Evolutionary conservation across 2,797 vertebrate genomes (phyloP), one percentile per base, ranked within the genome.

Genomic region (Gymnoscopelus braueri): DNA sequence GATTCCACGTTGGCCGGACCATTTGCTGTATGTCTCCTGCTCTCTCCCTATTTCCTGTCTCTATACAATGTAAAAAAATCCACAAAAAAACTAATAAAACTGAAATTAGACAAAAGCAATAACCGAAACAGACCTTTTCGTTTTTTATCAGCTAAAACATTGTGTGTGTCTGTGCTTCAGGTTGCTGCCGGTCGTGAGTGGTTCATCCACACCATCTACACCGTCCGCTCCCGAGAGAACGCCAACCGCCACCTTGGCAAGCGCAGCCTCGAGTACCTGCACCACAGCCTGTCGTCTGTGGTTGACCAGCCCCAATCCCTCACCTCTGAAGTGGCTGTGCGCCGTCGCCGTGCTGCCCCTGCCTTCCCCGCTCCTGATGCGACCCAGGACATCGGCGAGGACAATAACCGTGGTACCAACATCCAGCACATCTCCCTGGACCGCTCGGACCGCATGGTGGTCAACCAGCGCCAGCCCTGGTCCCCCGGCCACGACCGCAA

Each of bases 181-280:
- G 95, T 95, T 67, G 92, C 95, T 58, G 92, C 94, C 32, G 95
- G 94, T 44, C 74, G 85, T 39, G 93, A 95, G 70, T 95, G 94
- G 93, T 95, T 91, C 85, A 93, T 93, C 77, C 94, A 95, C 74
- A 86, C 91, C 4, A 93, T 95, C 80, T 95, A 95, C 76, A 93
- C 82, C 0, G 90, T 95, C 53, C 83, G 79, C 69, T 94, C 91
- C 15, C 89, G 71, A 78, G 92, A 94, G 52, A 95, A 94, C 3
- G 88, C 93, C 29, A 90, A 87, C 73, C 90, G 92, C 65, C 89
- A 89, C 72, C 92, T 94, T 0, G 88, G 94, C 64, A 95, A 95
- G 76, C 92, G 94, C 67, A 95, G 95, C 3, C 71, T 94, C 14
- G 93, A 94, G 52, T 91, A 92, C 66, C 82, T 91, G 58, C 91